phyloP scores from a whole-genome alignment of 1,140 invertebrate genomes.

The Camponotus pennsylvanicus region DNA sequence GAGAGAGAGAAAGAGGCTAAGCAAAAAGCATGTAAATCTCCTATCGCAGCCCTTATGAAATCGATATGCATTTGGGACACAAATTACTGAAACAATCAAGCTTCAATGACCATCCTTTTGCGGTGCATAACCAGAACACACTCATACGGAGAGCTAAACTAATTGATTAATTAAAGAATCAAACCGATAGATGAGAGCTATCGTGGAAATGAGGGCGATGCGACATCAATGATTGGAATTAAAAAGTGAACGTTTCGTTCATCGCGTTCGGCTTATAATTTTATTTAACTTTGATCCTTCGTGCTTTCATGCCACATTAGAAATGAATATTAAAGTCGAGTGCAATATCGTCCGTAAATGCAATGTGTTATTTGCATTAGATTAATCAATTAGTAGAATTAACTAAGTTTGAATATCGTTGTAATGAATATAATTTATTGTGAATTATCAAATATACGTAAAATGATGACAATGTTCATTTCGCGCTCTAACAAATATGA shows the following conservation, averaged over 20 bases:
- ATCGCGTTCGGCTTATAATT: conserved; percentile 8
- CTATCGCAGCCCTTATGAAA: conserved; percentile 7
- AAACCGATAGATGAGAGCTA: conserved; percentile 2
- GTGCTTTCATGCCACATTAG: neutral
- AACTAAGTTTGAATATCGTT: conserved; percentile 29
- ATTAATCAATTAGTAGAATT: conserved; percentile 30
- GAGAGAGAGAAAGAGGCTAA: neutral
- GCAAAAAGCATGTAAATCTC: conserved; percentile 40
- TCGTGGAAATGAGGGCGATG: neutral
- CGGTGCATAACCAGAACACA: neutral
- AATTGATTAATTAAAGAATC: conserved; percentile 49
- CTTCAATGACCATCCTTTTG: conserved; percentile 9
- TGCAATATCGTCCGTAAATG: neutral
- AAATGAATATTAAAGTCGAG: conserved; percentile 11
- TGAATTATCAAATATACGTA: neutral
- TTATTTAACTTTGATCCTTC: neutral
- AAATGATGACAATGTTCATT: conserved; percentile 19
- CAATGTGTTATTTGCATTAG: neutral
- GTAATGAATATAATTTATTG: conserved; percentile 22
- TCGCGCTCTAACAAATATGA: neutral
- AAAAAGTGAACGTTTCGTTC: neutral
- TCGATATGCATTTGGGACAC: conserved; percentile 53
- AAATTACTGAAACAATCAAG: conserved; percentile 42
- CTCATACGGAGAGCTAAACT: conserved; percentile 15
- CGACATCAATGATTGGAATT: neutral